Conservation (phyloP, 2,113 vertebrate species). For the Sterrhoptilus dennistouni region DNA sequence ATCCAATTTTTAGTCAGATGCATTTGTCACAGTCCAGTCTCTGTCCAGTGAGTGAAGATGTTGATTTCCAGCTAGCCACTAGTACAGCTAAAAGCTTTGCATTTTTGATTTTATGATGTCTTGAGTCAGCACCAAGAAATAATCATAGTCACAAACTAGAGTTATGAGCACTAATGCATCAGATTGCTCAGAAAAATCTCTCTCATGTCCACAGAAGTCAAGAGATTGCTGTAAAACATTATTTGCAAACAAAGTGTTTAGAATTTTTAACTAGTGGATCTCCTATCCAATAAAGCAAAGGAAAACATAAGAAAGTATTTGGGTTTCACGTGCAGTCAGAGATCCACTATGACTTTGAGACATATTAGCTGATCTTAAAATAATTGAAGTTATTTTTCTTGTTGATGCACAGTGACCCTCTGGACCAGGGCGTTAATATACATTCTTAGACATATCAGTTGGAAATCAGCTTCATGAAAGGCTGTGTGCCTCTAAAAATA, state of each 20-base stretch:
- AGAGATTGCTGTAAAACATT: not conserved
- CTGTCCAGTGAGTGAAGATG: not conserved
- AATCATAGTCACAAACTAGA: not conserved
- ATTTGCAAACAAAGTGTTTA: not conserved
- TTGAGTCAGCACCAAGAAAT: not conserved
- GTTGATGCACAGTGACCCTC: not conserved
- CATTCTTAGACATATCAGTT: not conserved
- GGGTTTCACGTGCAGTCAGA: not conserved
- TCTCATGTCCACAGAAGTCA: not conserved
- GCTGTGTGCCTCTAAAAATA: not conserved
- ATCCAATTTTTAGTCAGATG: not conserved
- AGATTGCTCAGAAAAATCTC: not conserved
- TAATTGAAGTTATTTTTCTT: not conserved
- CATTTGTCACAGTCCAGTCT: not conserved
- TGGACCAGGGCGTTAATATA: not conserved
- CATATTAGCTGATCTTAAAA: not conserved
- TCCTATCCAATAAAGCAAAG: not conserved
- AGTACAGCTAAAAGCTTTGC: not conserved
- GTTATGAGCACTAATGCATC: not conserved
- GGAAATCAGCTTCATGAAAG: not conserved
- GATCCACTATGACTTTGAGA: not conserved
- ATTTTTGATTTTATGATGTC: not conserved
- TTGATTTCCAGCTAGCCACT: not conserved
- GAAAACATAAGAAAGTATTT: not conserved
- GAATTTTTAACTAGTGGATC: not conserved